Evolutionary conservation across 2,797 vertebrate species (phyloP), one percentile per base, ranked within the genome.

Genomic region (Adelosebastes latens): DNA sequence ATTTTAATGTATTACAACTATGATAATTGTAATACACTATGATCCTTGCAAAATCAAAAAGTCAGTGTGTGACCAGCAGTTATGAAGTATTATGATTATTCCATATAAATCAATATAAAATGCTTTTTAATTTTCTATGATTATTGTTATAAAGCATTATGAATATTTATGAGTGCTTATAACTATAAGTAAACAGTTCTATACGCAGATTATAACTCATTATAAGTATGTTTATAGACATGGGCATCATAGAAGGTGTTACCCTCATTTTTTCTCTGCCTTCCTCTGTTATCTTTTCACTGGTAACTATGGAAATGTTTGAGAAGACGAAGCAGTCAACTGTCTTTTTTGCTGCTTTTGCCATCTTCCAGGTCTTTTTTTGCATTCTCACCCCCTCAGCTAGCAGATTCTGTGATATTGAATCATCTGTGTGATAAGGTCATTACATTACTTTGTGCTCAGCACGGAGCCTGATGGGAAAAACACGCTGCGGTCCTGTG

Each of bases 301-400:
- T 75, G 72, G 82, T 88, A 87, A 85, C 88, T 82, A 85, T 90
- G 79, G 80, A 79, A 78, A 89, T 72, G 2, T 53, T 55, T 27
- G n/a, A 42, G 27, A 65, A 9, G 6, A 61, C 29, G 36, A 56
- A 64, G 63, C 68, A 31, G 52, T 77, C 24, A 52, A n/a, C 46
- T 64, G 72, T 77, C 42, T 68, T 10, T 73, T 72, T 65, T 62
- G 56, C 27, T 75, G 25, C n/a, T 72, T 72, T 69, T 61, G 12
- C 49, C 34, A 29, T 60, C 16, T 71, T 58, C 61, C 42, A 62
- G n/a, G 22, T 53, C n/a, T 64, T 64, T 39, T 80, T 76, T 78
- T 46, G 29, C 32, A 31, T 66, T 64, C 42, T 76, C 73, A 81
- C 79, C 69, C 76, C 76, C 78, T 88, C 85, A 88, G n/a, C 73